These are phyloP conservation scores for Xanthorhoe designata DNA, from an alignment of 2,888 invertebrate genomes.

Conservation along the genomic window DNA sequence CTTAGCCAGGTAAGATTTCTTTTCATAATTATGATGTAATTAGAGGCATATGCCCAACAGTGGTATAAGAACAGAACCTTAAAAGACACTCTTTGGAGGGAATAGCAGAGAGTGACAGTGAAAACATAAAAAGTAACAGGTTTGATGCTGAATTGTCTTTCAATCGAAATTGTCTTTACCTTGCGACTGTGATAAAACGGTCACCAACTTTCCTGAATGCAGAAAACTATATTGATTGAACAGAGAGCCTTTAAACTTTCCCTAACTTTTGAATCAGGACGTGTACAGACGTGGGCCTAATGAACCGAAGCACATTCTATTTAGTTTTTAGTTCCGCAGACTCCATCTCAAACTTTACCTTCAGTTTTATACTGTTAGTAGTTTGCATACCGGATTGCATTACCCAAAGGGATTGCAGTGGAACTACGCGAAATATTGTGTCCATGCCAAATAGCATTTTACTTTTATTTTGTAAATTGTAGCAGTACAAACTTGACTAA, in stretches of 20 bases:
- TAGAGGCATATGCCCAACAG: too few relatives aligned
- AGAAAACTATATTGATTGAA: conserved; percentile 2
- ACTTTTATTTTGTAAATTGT: conserved; percentile 32
- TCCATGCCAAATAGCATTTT: conserved; percentile 57
- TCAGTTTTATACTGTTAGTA: conserved; percentile 50
- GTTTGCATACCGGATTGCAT: conserved; percentile 64
- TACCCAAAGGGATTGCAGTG: conserved; percentile 48
- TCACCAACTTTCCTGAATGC: neutral
- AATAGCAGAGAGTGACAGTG: too few relatives aligned
- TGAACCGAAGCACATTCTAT: conserved; percentile 64
- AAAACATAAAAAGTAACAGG: too few relatives aligned
- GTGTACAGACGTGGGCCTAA: conserved; percentile 60
- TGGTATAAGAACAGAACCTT: too few relatives aligned
- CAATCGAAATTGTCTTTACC: neutral
- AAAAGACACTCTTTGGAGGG: too few relatives aligned
- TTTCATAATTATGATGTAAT: neutral
- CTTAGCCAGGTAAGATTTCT: conserved; percentile 76
- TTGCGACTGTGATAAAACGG: neutral
- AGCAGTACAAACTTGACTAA: neutral
- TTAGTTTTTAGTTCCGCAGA: conserved; percentile 63
- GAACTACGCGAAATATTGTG: conserved; percentile 49
- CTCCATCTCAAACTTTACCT: conserved; percentile 56
- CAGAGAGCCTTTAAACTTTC: conserved; percentile 34
- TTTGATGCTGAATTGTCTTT: neutral
- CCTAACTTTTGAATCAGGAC: conserved; percentile 55